These are phyloP conservation scores for Parus major DNA, from an alignment of 2,113 vertebrate genomes.

Conservation along the genomic window DNA sequence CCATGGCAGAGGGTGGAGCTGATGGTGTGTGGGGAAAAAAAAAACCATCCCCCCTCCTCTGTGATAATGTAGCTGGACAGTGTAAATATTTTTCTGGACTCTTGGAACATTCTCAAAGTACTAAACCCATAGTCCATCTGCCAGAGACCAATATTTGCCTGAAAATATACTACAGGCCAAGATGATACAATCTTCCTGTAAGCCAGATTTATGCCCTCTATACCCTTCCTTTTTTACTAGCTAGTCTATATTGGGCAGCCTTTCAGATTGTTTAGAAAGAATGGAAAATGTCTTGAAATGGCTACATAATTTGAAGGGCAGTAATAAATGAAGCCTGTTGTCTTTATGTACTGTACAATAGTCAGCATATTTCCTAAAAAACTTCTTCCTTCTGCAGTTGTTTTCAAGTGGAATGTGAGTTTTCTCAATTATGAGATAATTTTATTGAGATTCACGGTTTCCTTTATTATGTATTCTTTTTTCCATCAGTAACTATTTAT, in stretches of 20 bases:
- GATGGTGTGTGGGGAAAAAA: not conserved
- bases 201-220: not conserved
- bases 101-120: not conserved
- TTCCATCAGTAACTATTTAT: not conserved
- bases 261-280: not conserved
- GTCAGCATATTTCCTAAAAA: not conserved
- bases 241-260: not conserved
- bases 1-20: not conserved
- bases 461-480: not conserved
- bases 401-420: not conserved
- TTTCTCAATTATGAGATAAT: not conserved
- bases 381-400: not conserved
- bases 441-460: not conserved
- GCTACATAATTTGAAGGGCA: not conserved
- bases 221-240: not conserved
- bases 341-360: not conserved
- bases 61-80: not conserved
- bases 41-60: not conserved
- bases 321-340: not conserved
- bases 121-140: not conserved
- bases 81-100: not conserved
- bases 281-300: not conserved
- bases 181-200: not conserved
- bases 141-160: not conserved
- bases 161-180: not conserved